Conservation (phyloP, 2,113 vertebrate genomes). For the Heteronetta atricapilla region DNA sequence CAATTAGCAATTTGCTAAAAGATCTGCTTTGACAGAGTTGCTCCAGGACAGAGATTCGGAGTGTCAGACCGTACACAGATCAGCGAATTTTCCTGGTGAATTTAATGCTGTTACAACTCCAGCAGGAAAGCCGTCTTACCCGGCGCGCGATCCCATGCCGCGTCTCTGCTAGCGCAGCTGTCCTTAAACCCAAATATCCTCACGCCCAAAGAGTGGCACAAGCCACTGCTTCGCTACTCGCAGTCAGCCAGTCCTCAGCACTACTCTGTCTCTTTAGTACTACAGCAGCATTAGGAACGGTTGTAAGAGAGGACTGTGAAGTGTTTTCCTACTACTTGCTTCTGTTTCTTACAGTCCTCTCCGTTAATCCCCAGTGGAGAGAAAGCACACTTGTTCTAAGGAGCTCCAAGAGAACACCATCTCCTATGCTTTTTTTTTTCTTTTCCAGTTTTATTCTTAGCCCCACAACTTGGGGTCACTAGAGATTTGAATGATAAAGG, state of each 20-base stretch:
- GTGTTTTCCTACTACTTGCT: not conserved
- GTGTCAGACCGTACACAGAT: accelerated
- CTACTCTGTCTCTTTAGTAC: accelerated
- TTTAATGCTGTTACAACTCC: not conserved
- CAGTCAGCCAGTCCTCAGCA: not conserved
- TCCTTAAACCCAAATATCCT: not conserved
- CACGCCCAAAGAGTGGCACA: not conserved
- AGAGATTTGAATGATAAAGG: not conserved
- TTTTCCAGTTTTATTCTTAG: not conserved
- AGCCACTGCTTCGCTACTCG: not conserved
- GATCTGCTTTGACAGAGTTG: not conserved
- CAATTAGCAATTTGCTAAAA: not conserved
- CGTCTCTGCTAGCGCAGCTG: not conserved
- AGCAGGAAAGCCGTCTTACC: not conserved
- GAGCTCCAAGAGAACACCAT: not conserved
- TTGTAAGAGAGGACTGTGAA: not conserved
- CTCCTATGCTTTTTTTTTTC: not conserved
- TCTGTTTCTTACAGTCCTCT: not conserved
- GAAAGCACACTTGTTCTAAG: not conserved
- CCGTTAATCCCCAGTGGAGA: not conserved
- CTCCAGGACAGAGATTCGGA: not conserved
- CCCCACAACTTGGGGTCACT: not conserved
- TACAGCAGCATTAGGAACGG: not conserved
- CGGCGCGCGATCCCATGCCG: accelerated
- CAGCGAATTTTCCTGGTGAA: not conserved